Conservation (phyloP, 2,797 vertebrate species). For the Semaprochilodus insignis region DNA sequence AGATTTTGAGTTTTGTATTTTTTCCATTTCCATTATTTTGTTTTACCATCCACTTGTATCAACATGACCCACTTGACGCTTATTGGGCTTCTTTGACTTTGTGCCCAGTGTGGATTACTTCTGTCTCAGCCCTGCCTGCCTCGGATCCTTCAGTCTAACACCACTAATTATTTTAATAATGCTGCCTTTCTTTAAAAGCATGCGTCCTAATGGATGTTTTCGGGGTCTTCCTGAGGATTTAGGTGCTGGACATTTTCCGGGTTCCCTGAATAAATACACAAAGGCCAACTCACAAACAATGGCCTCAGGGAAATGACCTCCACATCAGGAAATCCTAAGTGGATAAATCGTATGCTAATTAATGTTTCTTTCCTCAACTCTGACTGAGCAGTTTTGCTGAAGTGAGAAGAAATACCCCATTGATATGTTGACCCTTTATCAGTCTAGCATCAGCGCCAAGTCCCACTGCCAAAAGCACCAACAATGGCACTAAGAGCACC, state of each 20-base stretch:
- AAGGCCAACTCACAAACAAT: not conserved
- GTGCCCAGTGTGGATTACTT: not conserved
- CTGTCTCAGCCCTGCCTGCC: not conserved
- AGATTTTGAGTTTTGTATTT: no score
- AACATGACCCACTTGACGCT: not conserved
- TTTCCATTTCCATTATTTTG: no score
- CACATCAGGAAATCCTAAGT: not conserved
- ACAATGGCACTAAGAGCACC: conserved; percentile 11
- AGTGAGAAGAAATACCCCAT: not conserved
- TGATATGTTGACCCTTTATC: not conserved
- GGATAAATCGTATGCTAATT: not conserved
- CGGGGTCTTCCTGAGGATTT: not conserved
- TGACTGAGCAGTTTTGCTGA: not conserved
- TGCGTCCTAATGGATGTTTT: not conserved
- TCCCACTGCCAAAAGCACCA: not conserved
- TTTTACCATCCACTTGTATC: no score
- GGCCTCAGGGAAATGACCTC: not conserved
- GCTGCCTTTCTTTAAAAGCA: not conserved
- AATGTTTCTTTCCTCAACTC: not conserved
- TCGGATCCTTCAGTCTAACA: conserved; percentile 1
- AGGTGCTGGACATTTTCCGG: not conserved
- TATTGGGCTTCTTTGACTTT: not conserved
- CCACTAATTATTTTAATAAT: not conserved
- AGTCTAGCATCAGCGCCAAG: not conserved
- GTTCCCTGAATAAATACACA: not conserved